phyloP scores from a whole-genome alignment of 2,888 invertebrate species.

The Dimorphilus gyrociliatus region DNA sequence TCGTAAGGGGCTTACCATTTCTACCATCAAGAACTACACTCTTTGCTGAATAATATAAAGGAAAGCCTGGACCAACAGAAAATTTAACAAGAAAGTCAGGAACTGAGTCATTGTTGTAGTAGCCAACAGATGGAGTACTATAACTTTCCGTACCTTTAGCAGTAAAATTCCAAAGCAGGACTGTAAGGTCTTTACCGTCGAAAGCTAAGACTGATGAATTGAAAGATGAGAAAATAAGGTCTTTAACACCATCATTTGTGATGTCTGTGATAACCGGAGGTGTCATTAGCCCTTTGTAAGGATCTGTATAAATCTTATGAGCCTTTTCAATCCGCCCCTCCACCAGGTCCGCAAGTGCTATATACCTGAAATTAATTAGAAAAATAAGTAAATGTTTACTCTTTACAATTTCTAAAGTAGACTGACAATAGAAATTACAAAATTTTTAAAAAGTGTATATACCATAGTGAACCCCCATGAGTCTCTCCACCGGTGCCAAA shows the following conservation, averaged over 20 bases:
- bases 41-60: conserved; percentile 47
- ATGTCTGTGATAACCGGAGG: conserved; percentile 51
- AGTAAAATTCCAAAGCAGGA: conserved; percentile 58
- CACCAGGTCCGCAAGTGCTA: too few relatives aligned
- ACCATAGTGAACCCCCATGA: conserved; percentile 53
- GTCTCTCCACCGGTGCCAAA: conserved; percentile 59
- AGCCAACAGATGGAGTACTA: conserved; percentile 59
- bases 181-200: conserved; percentile 49
- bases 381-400: too few relatives aligned
- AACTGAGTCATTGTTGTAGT: conserved; percentile 55
- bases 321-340: too few relatives aligned
- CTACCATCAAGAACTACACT: conserved; percentile 47
- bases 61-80: conserved; percentile 52
- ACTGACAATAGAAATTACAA: too few relatives aligned
- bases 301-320: conserved; percentile 45
- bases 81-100: conserved; percentile 63
- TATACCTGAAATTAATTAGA: too few relatives aligned
- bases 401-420: too few relatives aligned
- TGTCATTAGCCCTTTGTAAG: conserved; percentile 49
- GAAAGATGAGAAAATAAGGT: conserved; percentile 55
- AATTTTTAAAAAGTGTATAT: too few relatives aligned
- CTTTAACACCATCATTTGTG: conserved; percentile 52
- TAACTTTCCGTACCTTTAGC: conserved; percentile 47
- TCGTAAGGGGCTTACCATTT: conserved; percentile 46
- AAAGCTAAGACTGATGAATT: conserved; percentile 56